Evolutionary conservation across 2,888 invertebrate species (phyloP).

Genomic region (Meta bourneti): DNA sequence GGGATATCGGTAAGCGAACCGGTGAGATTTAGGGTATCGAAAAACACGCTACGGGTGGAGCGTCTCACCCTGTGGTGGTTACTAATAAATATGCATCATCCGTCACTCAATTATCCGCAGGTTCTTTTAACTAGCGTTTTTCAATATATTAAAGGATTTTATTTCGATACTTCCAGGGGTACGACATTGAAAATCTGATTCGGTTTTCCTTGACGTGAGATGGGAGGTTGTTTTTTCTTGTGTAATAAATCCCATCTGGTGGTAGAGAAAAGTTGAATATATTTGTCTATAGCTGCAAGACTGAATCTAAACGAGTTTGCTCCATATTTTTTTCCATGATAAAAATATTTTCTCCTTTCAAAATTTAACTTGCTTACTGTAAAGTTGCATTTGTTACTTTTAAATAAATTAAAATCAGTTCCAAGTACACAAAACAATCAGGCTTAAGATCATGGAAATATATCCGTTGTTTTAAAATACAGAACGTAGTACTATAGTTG

Average conservation of each 20-base stretch:
- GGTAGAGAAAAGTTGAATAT: background rate
- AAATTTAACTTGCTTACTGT: too few relatives aligned
- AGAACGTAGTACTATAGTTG: too few relatives aligned
- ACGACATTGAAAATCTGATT: background rate
- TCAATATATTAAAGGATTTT: background rate
- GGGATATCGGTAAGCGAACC: slow-evolving; percentile 21
- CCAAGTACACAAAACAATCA: too few relatives aligned
- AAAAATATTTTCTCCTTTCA: too few relatives aligned
- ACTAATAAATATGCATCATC: slow-evolving; percentile 36
- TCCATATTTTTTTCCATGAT: too few relatives aligned
- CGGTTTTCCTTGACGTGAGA: background rate
- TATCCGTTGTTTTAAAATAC: too few relatives aligned
- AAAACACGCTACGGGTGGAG: slow-evolving; percentile 9
- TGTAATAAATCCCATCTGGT: background rate
- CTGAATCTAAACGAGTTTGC: too few relatives aligned
- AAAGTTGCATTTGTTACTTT: too few relatives aligned
- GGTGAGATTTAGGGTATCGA: slow-evolving; percentile 3
- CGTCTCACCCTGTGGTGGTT: background rate
- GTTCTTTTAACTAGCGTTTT: background rate
- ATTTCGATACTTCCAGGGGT: background rate
- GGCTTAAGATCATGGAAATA: too few relatives aligned
- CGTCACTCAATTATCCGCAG: slow-evolving; percentile 3
- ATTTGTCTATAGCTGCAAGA: too few relatives aligned
- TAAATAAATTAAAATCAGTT: too few relatives aligned
- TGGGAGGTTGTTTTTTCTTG: background rate